phyloP scores from a whole-genome alignment of 2,888 invertebrate species.

The Melieria picta region DNA sequence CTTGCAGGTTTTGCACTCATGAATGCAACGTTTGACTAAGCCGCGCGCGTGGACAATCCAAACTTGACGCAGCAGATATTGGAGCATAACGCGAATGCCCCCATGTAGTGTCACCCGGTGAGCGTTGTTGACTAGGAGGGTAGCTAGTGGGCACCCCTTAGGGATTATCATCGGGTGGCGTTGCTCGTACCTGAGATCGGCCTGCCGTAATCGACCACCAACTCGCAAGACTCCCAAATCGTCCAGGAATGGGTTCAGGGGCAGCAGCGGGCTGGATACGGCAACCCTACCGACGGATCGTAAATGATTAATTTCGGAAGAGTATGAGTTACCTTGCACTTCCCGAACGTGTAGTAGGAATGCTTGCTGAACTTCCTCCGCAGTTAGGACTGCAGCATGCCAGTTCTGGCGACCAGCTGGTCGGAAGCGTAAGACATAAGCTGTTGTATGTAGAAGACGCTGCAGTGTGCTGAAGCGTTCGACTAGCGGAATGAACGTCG shows the following conservation, averaged over 20 bases:
- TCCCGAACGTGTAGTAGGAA: neutral
- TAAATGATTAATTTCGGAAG: too few species aligned
- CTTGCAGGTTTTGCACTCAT: too few species aligned
- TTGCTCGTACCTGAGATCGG: neutral
- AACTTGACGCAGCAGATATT: neutral
- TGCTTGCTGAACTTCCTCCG: neutral
- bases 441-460: too few species aligned
- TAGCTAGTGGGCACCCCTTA: neutral
- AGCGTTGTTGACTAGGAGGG: neutral
- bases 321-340: too few species aligned
- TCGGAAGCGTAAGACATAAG: neutral
- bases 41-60: neutral
- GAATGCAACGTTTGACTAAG: too few species aligned
- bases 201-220: too few species aligned
- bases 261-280: too few species aligned
- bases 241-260: too few species aligned
- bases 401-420: neutral
- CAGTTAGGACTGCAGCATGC: neutral
- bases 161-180: neutral
- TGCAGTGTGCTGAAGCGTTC: too few species aligned
- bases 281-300: too few species aligned
- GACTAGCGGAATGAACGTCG: neutral
- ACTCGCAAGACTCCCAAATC: too few species aligned
- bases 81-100: constrained; percentile 4
- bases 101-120: neutral